Evolutionary conservation across 1,140 invertebrate species (phyloP).

Genomic region (Drosophila repletoides): DNA sequence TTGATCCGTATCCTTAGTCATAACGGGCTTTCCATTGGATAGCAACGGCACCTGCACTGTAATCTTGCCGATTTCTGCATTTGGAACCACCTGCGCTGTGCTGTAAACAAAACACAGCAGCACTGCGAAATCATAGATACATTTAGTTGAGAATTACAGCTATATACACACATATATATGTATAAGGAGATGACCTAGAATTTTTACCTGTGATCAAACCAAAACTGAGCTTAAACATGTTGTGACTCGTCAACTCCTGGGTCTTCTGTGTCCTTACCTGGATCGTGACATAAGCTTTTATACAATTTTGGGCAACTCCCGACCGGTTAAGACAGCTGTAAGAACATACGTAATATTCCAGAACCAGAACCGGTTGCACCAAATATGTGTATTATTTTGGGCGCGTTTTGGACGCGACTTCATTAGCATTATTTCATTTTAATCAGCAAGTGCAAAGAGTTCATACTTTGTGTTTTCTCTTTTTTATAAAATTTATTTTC

Average conservation of each 20-base stretch:
- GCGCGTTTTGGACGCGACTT: constrained; percentile 22
- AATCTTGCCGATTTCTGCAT: constrained; percentile 62
- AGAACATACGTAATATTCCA: not conserved
- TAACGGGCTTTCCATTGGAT: constrained; percentile 61
- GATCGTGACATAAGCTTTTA: constrained; percentile 35
- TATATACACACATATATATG: too few species aligned
- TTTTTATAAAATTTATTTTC: constrained; percentile 65
- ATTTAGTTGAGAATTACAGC: not conserved
- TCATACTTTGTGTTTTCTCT: not conserved
- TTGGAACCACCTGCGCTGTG: constrained; percentile 71
- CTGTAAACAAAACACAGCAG: constrained; percentile 47
- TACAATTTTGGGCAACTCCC: constrained; percentile 16
- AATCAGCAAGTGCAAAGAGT: not conserved
- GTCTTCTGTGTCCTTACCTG: constrained; percentile 56
- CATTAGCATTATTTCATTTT: constrained; percentile 43
- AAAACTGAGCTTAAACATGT: constrained; percentile 53
- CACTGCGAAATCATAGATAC: constrained; percentile 29
- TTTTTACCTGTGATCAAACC: constrained; percentile 60
- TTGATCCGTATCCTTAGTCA: constrained; percentile 25
- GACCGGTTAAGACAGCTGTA: constrained; percentile 40
- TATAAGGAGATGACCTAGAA: not conserved
- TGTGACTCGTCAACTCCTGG: constrained; percentile 32
- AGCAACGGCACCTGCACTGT: constrained; percentile 73
- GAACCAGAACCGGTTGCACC: constrained; percentile 47
- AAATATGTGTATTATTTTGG: constrained; percentile 44